Conservation (phyloP, 92 coral and sea anemone species). For the Pocillopora grandis region DNA sequence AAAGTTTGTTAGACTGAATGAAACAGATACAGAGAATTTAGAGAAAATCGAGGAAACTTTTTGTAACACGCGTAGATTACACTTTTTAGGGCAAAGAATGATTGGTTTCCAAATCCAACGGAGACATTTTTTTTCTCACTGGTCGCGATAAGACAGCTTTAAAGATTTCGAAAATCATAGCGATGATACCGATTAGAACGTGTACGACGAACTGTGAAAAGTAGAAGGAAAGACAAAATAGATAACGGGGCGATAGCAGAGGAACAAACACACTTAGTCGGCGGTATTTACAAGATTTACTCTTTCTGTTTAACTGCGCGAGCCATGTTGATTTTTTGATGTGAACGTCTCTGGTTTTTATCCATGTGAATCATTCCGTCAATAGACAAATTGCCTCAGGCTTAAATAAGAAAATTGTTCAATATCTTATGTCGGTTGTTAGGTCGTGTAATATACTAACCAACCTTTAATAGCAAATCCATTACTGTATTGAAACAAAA, state of each 20-base stretch:
- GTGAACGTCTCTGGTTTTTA: slow-evolving; percentile 1
- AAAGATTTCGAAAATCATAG: slow-evolving; percentile 28
- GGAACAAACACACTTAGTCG: neutral
- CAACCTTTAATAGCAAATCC: slow-evolving; percentile 9
- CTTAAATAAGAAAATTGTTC: slow-evolving; percentile 20
- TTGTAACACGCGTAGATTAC: neutral
- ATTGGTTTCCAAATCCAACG: slow-evolving; percentile 5
- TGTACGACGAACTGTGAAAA: slow-evolving; percentile 16
- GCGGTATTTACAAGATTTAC: neutral
- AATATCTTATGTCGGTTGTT: slow-evolving; percentile 18
- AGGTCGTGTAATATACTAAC: slow-evolving; percentile 12
- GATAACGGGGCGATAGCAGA: slow-evolving; percentile 33
- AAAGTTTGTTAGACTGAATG: neutral
- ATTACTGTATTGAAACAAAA: neutral
- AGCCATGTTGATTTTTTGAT: neutral
- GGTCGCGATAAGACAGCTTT: slow-evolving; percentile 32
- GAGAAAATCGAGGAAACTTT: neutral
- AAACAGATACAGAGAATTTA: neutral
- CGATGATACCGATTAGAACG: slow-evolving; percentile 33
- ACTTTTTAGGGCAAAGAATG: slow-evolving; percentile 3
- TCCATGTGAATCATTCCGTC: slow-evolving; percentile 15
- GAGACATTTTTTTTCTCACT: slow-evolving; percentile 13
- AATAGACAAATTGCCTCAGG: slow-evolving; percentile 30
- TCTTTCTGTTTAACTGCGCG: neutral
- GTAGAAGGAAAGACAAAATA: slow-evolving; percentile 5